phyloP scores from a whole-genome alignment of 2,113 vertebrate species.

The Pterocles gutturalis region DNA sequence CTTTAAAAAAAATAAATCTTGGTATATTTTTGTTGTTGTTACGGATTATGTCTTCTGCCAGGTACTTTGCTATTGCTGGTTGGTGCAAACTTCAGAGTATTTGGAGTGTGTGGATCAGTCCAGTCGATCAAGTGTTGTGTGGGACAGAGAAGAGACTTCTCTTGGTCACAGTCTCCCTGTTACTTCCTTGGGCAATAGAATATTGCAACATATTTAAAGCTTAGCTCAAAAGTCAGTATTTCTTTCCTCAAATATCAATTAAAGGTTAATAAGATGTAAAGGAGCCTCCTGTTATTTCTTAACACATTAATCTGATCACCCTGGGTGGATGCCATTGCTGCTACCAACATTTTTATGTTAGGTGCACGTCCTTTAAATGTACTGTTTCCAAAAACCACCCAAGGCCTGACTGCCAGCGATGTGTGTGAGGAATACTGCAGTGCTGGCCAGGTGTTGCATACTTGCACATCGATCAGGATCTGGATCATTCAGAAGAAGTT shows the following conservation, averaged over 20 bases:
- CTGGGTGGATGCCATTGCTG: background rate
- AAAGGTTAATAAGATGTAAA: background rate
- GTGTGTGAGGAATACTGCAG: background rate
- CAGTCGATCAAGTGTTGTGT: background rate
- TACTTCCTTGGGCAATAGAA: background rate
- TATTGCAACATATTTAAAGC: background rate
- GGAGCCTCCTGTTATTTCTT: background rate
- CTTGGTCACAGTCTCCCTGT: background rate
- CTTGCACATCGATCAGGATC: background rate
- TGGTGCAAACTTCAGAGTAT: background rate
- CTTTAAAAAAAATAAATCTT: fast-evolving
- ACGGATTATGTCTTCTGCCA: background rate
- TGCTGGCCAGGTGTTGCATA: background rate
- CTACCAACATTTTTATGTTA: fast-evolving
- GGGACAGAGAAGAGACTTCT: background rate
- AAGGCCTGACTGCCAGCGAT: background rate
- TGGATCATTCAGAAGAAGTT: background rate
- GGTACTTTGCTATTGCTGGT: background rate
- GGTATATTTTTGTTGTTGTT: background rate
- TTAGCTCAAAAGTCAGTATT: background rate
- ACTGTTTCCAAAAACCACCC: background rate
- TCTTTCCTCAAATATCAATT: background rate
- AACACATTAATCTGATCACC: fast-evolving
- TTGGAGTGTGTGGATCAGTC: background rate
- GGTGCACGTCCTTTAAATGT: background rate